A percentile compares a stretch with the other conserved stretches of the same genome.
These are phyloP conservation scores for Microcebus murinus DNA, from an alignment of 2,113 vertebrate species.

Conservation along the genomic window DNA sequence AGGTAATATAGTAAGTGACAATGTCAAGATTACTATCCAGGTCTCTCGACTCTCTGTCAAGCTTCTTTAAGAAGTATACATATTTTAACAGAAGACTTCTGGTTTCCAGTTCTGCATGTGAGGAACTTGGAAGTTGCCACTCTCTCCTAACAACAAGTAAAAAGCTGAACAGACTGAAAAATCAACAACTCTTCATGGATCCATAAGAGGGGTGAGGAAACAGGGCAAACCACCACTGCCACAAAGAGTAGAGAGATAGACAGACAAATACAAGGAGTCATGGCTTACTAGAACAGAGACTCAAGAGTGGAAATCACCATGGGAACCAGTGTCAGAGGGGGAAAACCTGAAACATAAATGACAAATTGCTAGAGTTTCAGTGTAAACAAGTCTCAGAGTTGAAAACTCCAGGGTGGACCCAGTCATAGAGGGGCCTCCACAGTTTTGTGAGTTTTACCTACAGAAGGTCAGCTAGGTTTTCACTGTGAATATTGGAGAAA, in stretches of 20 bases:
- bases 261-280: neutral
- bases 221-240: neutral
- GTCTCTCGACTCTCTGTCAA: constrained; percentile 10
- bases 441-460: neutral
- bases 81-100: constrained; percentile 25
- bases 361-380: neutral
- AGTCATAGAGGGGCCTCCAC: neutral
- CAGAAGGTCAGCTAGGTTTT: neutral
- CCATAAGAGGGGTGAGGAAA: neutral
- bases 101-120: neutral
- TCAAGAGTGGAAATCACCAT: neutral
- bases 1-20: neutral
- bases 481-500: neutral
- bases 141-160: neutral
- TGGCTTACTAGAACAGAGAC: neutral
- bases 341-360: neutral
- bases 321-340: neutral
- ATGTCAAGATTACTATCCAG: neutral
- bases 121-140: neutral
- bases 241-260: neutral
- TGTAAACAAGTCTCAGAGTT: neutral
- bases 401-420: neutral
- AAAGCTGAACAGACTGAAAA: neutral
- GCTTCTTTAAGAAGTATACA: constrained; percentile 25
- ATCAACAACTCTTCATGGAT: neutral